Evolutionary conservation across 2,888 invertebrate species (phyloP).

Genomic region (Timandra comae): DNA sequence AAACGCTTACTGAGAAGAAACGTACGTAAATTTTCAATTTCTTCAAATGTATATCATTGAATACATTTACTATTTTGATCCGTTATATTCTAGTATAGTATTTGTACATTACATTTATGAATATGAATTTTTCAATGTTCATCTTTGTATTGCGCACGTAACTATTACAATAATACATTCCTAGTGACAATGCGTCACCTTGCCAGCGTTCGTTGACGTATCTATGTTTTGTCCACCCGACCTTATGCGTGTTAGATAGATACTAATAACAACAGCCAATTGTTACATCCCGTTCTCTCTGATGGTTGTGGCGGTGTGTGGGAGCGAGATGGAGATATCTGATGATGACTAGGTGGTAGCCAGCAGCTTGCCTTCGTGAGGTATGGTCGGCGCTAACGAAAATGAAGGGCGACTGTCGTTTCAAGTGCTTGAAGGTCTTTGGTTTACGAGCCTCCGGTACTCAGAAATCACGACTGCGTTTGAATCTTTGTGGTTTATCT

Average conservation of each 20-base stretch:
- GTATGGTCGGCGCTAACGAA: constrained; percentile 69
- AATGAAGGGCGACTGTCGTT: constrained; percentile 69
- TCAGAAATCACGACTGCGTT: constrained; percentile 40
- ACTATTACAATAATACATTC: constrained; percentile 68
- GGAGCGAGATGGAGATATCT: constrained; percentile 47
- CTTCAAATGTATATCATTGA: constrained; percentile 8
- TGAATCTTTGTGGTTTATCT: constrained; percentile 3
- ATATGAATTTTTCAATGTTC: constrained; percentile 32
- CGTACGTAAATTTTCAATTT: neutral
- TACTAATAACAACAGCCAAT: constrained; percentile 59
- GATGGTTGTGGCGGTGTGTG: constrained; percentile 29
- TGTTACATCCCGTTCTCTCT: constrained; percentile 54
- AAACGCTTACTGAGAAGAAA: too few species aligned
- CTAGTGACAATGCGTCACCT: constrained; percentile 70
- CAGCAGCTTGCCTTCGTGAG: constrained; percentile 60
- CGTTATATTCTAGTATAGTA: constrained; percentile 46
- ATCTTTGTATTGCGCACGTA: constrained; percentile 32
- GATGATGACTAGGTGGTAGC: constrained; percentile 46
- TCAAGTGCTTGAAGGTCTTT: constrained; percentile 62
- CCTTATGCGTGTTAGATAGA: constrained; percentile 64
- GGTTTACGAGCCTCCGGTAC: constrained; percentile 46
- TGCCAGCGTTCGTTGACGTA: constrained; percentile 74
- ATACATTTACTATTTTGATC: constrained; percentile 19
- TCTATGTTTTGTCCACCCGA: constrained; percentile 71
- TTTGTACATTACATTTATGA: constrained; percentile 38